These are phyloP conservation scores for Spodoptera picta DNA, from an alignment of 2,888 invertebrate species.

Conservation along the genomic window DNA sequence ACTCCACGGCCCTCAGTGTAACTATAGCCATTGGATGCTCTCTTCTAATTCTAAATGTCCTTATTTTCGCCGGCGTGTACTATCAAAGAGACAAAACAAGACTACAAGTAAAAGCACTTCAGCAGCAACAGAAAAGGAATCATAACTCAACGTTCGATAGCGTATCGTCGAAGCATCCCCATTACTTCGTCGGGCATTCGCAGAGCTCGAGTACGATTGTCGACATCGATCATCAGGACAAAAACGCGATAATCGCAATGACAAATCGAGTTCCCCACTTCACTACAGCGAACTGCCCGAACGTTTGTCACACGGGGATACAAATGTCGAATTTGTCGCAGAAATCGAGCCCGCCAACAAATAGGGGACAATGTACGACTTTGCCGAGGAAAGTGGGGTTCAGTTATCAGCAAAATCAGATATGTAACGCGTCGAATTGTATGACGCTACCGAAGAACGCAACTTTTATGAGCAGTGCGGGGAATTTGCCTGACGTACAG, in stretches of 20 bases:
- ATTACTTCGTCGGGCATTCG: slow-evolving; percentile 93
- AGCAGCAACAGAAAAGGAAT: slow-evolving; percentile 92
- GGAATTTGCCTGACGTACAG: slow-evolving; percentile 85
- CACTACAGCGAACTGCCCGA: slow-evolving; percentile 83
- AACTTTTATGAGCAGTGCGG: slow-evolving; percentile 81
- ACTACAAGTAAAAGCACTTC: slow-evolving; percentile 92
- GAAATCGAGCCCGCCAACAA: slow-evolving; percentile 82
- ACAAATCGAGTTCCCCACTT: slow-evolving; percentile 85
- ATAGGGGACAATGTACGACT: slow-evolving; percentile 83
- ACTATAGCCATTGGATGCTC: slow-evolving; percentile 95
- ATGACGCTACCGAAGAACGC: slow-evolving; percentile 90
- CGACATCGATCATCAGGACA: slow-evolving; percentile 94
- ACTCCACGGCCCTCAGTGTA: slow-evolving; percentile 93
- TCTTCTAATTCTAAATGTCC: slow-evolving; percentile 93
- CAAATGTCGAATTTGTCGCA: slow-evolving; percentile 87
- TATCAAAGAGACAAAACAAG: slow-evolving; percentile 94
- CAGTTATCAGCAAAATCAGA: slow-evolving; percentile 82
- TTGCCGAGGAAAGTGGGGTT: slow-evolving; percentile 86
- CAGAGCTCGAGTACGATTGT: slow-evolving; percentile 95
- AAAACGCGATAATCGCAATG: slow-evolving; percentile 86
- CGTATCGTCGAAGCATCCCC: slow-evolving; percentile 92
- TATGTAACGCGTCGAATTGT: slow-evolving; percentile 84
- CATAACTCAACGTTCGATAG: slow-evolving; percentile 88
- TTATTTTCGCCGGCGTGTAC: slow-evolving; percentile 95
- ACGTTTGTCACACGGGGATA: slow-evolving; percentile 89